A percentile compares a stretch with the other conserved stretches of the same genome.
Evolutionary conservation across 2,113 vertebrate genomes (phyloP).

Genomic region (Rhabdomys dilectus): DNA sequence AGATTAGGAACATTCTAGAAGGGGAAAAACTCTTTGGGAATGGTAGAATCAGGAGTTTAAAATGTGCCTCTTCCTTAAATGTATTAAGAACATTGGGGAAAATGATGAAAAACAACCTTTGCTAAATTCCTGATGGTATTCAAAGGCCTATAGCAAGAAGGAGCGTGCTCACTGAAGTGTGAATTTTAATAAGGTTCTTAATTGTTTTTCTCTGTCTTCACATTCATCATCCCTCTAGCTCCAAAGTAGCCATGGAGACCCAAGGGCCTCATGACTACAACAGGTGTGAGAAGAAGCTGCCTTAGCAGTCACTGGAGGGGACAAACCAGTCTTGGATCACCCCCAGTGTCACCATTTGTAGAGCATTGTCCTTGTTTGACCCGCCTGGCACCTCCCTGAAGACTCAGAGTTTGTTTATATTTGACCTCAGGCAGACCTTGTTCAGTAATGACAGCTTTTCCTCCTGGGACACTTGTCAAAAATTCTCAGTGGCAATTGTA

Average conservation of each 20-base stretch:
- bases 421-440: background rate
- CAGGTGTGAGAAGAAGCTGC: background rate
- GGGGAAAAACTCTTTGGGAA: background rate
- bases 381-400: constrained; percentile 1
- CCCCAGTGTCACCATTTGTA: background rate
- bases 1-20: background rate
- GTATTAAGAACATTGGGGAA: background rate
- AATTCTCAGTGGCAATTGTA: background rate
- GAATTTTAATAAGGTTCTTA: background rate
- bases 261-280: background rate
- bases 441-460: background rate
- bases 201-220: background rate
- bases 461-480: background rate
- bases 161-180: background rate
- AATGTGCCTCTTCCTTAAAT: background rate
- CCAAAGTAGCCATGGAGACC: background rate
- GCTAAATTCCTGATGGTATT: constrained; percentile 7
- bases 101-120: background rate
- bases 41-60: background rate
- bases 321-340: background rate
- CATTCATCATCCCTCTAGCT: background rate
- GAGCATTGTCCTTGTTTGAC: background rate
- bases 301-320: background rate
- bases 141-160: background rate
- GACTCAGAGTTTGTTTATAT: constrained; percentile 18